Percentiles rank a stretch among this genome's conserved stretches.
These are phyloP conservation scores for Pseudotriccus pelzelni DNA, from an alignment of 2,797 vertebrate species.

Conservation along the genomic window DNA sequence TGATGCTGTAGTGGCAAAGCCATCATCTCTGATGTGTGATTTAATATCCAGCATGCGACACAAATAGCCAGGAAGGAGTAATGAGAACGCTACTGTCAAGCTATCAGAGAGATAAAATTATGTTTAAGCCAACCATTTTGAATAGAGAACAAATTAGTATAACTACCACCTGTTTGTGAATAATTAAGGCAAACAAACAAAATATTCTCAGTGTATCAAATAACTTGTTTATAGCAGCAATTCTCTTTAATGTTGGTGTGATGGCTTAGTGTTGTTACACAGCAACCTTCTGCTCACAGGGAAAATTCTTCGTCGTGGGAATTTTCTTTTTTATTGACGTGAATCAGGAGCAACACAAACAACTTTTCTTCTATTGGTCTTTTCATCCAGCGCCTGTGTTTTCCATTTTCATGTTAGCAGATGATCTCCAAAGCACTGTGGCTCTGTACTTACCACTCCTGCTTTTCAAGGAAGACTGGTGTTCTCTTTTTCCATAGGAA, in stretches of 20 bases:
- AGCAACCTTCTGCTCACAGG: not conserved
- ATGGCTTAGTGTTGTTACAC: not conserved
- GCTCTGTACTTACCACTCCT: not conserved
- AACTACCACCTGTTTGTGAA: conserved; percentile 12
- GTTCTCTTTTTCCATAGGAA: not conserved
- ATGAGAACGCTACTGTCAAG: not conserved
- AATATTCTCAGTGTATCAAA: not conserved
- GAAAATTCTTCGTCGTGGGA: not conserved
- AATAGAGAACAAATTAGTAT: not conserved
- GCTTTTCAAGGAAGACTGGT: not conserved
- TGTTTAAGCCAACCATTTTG: not conserved
- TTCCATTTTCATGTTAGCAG: not conserved
- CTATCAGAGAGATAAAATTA: not conserved
- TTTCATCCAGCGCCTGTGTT: not conserved
- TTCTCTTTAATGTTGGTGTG: not conserved
- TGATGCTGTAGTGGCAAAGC: not conserved
- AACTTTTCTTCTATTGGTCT: not conserved
- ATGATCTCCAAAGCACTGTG: not conserved
- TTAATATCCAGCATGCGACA: not conserved
- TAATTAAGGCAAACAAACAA: conserved; percentile 32
- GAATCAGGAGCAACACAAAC: not conserved
- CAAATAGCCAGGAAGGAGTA: not conserved
- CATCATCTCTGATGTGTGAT: not conserved
- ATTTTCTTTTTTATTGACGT: not conserved
- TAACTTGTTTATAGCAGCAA: not conserved